Conservation (phyloP, 2,888 invertebrate genomes). For the Himalopsyche tibetana region DNA sequence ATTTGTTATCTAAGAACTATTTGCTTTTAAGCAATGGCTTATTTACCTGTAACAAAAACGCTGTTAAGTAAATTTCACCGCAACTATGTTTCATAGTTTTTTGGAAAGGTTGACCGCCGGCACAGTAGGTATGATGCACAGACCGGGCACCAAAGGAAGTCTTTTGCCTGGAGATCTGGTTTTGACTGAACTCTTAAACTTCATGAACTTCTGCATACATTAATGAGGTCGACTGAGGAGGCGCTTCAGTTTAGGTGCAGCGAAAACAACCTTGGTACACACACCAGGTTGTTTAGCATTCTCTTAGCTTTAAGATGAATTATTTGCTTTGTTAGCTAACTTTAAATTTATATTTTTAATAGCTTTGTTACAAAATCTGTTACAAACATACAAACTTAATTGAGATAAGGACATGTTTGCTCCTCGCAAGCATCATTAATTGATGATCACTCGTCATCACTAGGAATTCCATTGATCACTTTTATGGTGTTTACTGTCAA, state of each 20-base stretch:
- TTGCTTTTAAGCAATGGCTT: too few relatives aligned
- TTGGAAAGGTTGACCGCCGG: background rate
- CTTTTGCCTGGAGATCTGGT: constrained; percentile 56
- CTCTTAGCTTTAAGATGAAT: background rate
- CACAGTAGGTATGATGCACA: background rate
- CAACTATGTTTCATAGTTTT: background rate
- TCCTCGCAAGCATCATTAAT: too few relatives aligned
- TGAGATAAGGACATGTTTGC: too few relatives aligned
- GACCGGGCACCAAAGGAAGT: constrained; percentile 50
- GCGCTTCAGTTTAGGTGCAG: constrained; percentile 41
- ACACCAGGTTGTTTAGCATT: background rate
- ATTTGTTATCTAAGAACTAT: too few relatives aligned
- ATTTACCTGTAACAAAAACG: too few relatives aligned
- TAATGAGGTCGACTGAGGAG: constrained; percentile 52
- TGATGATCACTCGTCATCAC: too few relatives aligned
- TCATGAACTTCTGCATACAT: constrained; percentile 55
- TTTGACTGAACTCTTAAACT: constrained; percentile 50
- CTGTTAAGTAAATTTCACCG: too few relatives aligned
- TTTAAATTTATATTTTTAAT: too few relatives aligned
- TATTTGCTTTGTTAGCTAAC: background rate
- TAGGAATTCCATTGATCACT: too few relatives aligned
- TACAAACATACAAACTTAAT: too few relatives aligned
- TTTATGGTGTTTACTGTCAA: too few relatives aligned
- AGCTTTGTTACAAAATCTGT: too few relatives aligned
- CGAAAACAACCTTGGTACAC: constrained; percentile 46